Evolutionary conservation across 2,797 vertebrate genomes (phyloP).

Genomic region (Amniataba percoides): DNA sequence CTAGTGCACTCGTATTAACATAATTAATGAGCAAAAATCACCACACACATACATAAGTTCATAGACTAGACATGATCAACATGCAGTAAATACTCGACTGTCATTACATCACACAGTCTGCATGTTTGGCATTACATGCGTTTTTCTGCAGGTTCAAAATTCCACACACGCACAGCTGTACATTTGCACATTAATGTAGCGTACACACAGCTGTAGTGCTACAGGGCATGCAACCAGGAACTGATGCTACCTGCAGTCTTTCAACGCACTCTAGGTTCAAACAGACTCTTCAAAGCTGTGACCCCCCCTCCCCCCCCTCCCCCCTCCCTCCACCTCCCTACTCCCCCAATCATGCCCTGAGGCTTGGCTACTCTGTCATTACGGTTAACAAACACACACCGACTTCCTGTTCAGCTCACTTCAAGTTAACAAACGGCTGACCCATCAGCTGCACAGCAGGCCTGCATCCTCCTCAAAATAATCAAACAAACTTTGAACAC

Average conservation of each 20-base stretch:
- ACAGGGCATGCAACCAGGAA: conserved; percentile 46
- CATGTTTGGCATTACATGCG: conserved; percentile 46
- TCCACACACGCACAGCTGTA: conserved; percentile 27
- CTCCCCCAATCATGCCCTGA: conserved; percentile 59
- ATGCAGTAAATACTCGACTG: not conserved
- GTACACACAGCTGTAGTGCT: conserved; percentile 79
- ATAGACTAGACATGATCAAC: not conserved
- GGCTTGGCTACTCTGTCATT: conserved; percentile 80
- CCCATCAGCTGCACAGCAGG: conserved; percentile 66
- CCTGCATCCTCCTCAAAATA: conserved; percentile 67
- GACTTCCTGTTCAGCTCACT: conserved; percentile 78
- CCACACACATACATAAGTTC: not conserved
- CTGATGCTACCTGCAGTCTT: conserved; percentile 72
- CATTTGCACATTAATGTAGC: conserved; percentile 41
- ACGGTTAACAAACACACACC: conserved; percentile 73
- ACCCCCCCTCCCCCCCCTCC: conserved; percentile 15
- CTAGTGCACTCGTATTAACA: not conserved
- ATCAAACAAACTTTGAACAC: conserved; percentile 70
- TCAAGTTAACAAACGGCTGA: conserved; percentile 71
- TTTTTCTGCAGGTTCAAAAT: conserved; percentile 33
- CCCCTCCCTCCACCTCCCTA: conserved; percentile 5
- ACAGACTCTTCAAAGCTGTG: conserved; percentile 77
- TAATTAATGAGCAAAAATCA: conserved; percentile 1
- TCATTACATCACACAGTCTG: conserved; percentile 49
- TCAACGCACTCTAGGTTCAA: conserved; percentile 77